Evolutionary conservation across 2,888 invertebrate genomes (phyloP), one percentile per base, ranked within the genome.

Genomic region (Adineta ricciae): DNA sequence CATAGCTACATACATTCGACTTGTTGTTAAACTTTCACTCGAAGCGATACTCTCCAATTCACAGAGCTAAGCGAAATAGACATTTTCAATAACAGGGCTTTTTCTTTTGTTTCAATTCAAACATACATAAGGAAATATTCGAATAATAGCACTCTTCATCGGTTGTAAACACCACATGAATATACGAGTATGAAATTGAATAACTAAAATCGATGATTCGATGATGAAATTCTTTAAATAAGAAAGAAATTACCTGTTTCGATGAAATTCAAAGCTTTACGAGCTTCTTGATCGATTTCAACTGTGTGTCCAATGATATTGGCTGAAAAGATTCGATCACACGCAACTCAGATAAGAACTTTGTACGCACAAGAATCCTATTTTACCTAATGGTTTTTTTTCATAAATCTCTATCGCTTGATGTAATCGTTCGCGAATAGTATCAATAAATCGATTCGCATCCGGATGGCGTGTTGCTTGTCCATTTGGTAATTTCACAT

Each of bases 331-430:
- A 8, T 46, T n/a, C 24, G 27, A 64, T 14, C 14, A 64, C 27
- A 64, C 14, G 56, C 46, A 46, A 46, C 14, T n/a, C 5, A 56
- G n/a, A 56, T n/a, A 56, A n/a, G n/a, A n/a, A n/a, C n/a, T n/a
- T 56, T 24, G 5, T 9, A 56, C 14, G n/a, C n/a, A 14, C 5
- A 9, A 56, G 14, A 21, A n/a, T 36, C 5, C 16, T 36, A 24
- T 41, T 3, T 78, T 78, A 78, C 73, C 21, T 9, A 78, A 41
- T 41, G 73, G 38, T 78, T 16, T 78, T 4, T 1, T 78, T 78
- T 73, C 78, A n/a, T 83, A 85, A 11, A 84, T 32, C 36, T 85
- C 85, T 38, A 85, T 85, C 9, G 83, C 50, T 83, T 85, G 36
- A 1, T 52, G 50, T 16, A 85, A 38, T 32, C 49, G n/a, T 24